Conservation (phyloP, 2,113 vertebrate species). For the Prionailurus viverrinus region DNA sequence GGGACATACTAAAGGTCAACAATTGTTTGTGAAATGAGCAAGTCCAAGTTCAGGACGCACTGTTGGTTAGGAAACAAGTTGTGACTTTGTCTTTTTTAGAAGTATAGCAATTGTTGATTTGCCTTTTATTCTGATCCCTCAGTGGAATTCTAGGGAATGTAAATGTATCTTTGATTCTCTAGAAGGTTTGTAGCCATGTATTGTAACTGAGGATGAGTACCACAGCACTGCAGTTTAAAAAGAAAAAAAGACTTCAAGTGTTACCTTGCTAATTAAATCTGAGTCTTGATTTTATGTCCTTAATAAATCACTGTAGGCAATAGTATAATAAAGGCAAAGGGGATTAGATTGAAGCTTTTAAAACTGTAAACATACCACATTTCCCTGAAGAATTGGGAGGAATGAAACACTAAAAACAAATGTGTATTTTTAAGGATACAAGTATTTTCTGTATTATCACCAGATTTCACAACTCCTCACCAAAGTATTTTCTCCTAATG, state of each 20-base stretch:
- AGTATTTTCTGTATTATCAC: conserved; percentile 38
- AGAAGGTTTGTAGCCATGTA: background rate
- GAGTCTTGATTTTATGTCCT: conserved; percentile 44
- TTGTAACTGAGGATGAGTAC: background rate
- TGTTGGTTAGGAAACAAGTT: background rate
- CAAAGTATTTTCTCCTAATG: conserved; percentile 50
- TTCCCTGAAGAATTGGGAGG: conserved; percentile 30
- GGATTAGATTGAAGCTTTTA: conserved; percentile 49
- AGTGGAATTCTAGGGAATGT: background rate
- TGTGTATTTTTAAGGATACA: background rate
- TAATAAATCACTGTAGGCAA: background rate
- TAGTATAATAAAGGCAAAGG: conserved; percentile 38
- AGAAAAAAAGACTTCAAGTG: background rate
- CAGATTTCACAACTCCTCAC: conserved; percentile 49
- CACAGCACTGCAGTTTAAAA: conserved; percentile 13
- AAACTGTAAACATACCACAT: conserved; percentile 27
- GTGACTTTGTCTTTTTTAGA: background rate
- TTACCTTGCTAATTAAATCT: conserved; percentile 52
- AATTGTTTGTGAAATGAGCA: conserved; percentile 33
- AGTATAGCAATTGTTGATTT: background rate
- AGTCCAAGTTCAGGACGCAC: background rate
- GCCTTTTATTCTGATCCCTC: background rate
- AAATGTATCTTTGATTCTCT: background rate
- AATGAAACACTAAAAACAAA: conserved; percentile 44
- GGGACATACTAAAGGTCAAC: background rate